These are phyloP conservation scores for Anthopleura xanthogrammica DNA, from an alignment of 92 coral and sea anemone species.

Conservation along the genomic window DNA sequence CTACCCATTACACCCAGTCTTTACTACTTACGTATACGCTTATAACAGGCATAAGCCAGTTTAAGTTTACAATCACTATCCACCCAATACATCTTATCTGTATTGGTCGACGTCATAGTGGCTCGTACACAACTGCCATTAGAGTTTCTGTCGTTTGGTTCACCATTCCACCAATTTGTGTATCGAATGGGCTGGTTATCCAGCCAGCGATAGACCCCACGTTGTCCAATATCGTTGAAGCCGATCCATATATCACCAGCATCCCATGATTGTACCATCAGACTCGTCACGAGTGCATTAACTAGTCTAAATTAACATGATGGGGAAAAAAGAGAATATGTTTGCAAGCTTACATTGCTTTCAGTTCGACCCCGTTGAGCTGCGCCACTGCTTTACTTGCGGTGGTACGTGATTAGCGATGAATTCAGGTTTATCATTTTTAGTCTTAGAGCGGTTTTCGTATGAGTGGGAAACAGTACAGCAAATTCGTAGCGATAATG, in stretches of 20 bases:
- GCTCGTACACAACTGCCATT: slow-evolving; percentile 85
- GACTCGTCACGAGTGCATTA: slow-evolving; percentile 60
- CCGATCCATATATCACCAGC: slow-evolving; percentile 85
- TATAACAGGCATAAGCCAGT: slow-evolving; percentile 74
- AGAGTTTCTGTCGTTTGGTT: slow-evolving; percentile 73
- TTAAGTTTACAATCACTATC: slow-evolving; percentile 62
- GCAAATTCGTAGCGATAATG: too few relatives aligned
- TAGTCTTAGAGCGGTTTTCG: too few relatives aligned
- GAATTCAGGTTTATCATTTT: too few relatives aligned
- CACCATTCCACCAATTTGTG: slow-evolving; percentile 83
- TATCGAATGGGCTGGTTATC: slow-evolving; percentile 60
- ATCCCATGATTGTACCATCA: slow-evolving; percentile 82
- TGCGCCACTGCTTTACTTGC: not conserved
- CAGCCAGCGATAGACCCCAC: slow-evolving; percentile 68
- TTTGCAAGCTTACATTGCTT: not conserved
- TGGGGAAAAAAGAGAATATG: not conserved
- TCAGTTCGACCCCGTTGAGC: not conserved
- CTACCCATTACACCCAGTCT: not conserved
- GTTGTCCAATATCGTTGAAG: slow-evolving; percentile 45
- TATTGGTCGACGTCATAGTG: slow-evolving; percentile 50
- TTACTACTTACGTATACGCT: slow-evolving; percentile 20
- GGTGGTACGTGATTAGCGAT: too few relatives aligned
- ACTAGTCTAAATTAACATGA: slow-evolving; percentile 38
- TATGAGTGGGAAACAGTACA: too few relatives aligned
- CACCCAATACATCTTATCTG: slow-evolving; percentile 88